phyloP scores from a whole-genome alignment of 1,140 invertebrate species.

The Chionoecetes opilio region DNA sequence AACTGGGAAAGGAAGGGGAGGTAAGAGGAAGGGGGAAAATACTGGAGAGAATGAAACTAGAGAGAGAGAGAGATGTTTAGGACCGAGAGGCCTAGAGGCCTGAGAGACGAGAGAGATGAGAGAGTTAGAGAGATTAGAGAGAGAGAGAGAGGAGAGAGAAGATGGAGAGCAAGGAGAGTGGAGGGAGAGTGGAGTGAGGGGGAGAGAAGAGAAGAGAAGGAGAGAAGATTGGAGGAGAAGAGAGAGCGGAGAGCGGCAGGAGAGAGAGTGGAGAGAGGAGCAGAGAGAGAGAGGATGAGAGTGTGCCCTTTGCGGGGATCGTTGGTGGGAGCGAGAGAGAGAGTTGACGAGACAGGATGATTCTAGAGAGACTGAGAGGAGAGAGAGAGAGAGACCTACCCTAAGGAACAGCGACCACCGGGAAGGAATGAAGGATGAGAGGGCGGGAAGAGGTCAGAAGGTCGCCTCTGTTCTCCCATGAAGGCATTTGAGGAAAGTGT shows the following conservation, averaged over 20 bases:
- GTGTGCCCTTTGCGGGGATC: no score
- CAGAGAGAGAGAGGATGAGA: no score
- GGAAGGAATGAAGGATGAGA: background rate
- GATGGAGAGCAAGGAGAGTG: background rate
- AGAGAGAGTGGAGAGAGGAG: no score
- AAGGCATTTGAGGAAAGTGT: slow-evolving; percentile 30
- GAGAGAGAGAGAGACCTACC: background rate
- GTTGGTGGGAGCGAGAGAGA: no score
- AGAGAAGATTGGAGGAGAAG: background rate
- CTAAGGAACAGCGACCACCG: background rate
- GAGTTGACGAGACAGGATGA: no score
- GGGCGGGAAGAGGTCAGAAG: background rate
- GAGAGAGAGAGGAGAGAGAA: background rate
- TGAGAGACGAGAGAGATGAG: background rate
- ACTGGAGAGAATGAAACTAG: background rate
- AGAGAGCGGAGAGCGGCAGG: no score
- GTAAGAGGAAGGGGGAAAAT: background rate
- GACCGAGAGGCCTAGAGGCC: background rate
- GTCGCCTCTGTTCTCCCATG: background rate
- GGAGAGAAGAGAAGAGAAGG: background rate
- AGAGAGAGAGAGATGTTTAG: background rate
- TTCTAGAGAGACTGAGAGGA: background rate
- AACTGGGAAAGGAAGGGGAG: background rate
- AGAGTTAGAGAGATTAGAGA: background rate
- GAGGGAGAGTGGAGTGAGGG: background rate